Percentiles rank a stretch among this genome's conserved stretches.
Conservation (phyloP, 2,113 vertebrate genomes). For the Ptyas mucosa region DNA sequence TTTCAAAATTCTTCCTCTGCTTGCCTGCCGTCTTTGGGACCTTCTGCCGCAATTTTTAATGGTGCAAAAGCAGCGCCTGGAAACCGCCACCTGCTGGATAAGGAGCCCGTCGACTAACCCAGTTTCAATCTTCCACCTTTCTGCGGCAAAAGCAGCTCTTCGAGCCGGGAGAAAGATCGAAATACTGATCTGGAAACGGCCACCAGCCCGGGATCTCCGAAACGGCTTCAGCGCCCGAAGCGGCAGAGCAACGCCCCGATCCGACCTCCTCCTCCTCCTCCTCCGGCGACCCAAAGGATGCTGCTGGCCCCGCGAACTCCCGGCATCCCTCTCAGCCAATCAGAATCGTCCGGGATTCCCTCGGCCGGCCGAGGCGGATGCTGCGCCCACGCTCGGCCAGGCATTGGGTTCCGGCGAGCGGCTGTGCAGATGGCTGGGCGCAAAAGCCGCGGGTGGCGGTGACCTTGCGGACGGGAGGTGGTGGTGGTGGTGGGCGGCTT, state of each 20-base stretch:
- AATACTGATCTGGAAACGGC: neutral
- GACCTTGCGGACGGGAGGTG: neutral
- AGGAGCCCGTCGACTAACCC: neutral
- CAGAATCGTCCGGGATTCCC: neutral
- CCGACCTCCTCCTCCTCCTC: neutral
- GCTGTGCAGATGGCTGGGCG: neutral
- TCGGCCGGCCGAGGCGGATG: neutral
- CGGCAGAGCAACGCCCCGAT: neutral
- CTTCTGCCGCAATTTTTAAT: neutral
- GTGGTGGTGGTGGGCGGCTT: neutral
- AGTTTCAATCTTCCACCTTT: neutral
- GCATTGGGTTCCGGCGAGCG: rapidly evolving
- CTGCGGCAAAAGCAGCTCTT: neutral
- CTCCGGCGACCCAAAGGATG: neutral
- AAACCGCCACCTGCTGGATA: neutral
- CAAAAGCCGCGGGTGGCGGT: neutral
- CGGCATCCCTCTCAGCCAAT: conserved; percentile 2
- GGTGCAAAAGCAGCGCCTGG: neutral
- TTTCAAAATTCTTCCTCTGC: neutral
- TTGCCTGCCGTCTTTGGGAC: neutral
- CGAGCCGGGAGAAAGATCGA: neutral
- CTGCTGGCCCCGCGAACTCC: rapidly evolving
- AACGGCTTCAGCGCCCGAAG: neutral
- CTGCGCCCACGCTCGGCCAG: neutral
- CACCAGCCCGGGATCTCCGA: neutral